A percentile compares a stretch with the other conserved stretches of the same genome.
Conservation (phyloP, 2,797 vertebrate genomes). For the Hylomyscus alleni region DNA sequence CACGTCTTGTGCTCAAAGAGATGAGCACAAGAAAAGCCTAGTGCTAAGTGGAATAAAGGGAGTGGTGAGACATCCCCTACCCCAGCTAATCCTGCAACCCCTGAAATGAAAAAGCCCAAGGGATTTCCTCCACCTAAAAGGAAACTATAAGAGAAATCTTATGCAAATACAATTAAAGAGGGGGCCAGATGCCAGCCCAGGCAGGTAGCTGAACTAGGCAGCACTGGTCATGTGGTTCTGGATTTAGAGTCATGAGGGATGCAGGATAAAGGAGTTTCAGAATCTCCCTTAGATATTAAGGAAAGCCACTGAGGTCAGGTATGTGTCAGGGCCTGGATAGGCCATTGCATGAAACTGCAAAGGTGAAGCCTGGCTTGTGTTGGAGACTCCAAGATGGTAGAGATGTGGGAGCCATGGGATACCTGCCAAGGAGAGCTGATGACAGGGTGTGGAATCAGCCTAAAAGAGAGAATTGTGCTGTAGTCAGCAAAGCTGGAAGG, state of each 20-base stretch:
- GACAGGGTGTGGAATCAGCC: background rate
- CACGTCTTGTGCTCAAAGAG: background rate
- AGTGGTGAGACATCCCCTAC: background rate
- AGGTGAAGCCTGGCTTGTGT: background rate
- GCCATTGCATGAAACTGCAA: background rate
- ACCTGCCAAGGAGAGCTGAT: background rate
- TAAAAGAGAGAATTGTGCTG: background rate
- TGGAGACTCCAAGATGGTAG: background rate
- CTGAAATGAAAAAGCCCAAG: background rate
- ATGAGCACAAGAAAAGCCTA: background rate
- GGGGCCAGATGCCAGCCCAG: background rate
- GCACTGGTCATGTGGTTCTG: background rate
- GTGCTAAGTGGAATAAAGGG: background rate
- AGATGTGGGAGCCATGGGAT: background rate
- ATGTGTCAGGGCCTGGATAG: background rate
- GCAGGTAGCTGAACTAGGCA: background rate
- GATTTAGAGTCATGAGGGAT: background rate
- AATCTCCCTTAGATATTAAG: background rate
- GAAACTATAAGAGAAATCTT: background rate
- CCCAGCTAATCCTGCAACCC: background rate
- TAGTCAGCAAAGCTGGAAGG: background rate
- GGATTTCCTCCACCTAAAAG: background rate
- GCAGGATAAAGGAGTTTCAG: background rate
- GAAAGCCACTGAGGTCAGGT: background rate
- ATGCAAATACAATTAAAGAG: background rate